Conservation (phyloP, 2,888 invertebrate genomes). For the Tortricodes alternella region DNA sequence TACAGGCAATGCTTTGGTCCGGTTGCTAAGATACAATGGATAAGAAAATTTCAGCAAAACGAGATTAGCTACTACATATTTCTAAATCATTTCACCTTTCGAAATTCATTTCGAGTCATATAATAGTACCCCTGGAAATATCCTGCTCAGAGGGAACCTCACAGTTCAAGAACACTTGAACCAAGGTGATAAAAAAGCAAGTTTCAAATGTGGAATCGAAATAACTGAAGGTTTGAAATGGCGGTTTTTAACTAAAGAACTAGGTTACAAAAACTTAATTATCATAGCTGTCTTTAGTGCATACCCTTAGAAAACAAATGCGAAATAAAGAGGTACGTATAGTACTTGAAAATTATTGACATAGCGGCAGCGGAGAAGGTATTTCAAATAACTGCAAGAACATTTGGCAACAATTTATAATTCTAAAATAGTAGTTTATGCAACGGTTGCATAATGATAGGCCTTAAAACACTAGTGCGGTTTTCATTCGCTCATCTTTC, state of each 20-base stretch:
- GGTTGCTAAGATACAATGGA: too few relatives aligned
- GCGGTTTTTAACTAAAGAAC: neutral
- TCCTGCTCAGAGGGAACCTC: neutral
- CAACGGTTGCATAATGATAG: too few relatives aligned
- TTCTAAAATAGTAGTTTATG: too few relatives aligned
- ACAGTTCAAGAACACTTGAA: neutral
- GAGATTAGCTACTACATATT: neutral
- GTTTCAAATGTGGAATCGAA: neutral
- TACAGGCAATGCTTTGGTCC: too few relatives aligned
- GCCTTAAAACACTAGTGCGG: too few relatives aligned
- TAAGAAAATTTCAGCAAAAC: too few relatives aligned
- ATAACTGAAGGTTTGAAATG: conserved; percentile 3
- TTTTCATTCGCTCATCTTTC: too few relatives aligned
- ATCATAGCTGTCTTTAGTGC: neutral
- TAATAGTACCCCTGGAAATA: neutral
- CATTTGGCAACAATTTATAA: conserved; percentile 4
- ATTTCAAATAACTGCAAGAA: neutral
- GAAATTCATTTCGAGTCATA: neutral
- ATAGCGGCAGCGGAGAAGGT: neutral
- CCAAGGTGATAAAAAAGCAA: neutral
- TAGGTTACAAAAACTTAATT: neutral
- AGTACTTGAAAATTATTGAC: neutral
- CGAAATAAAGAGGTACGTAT: neutral
- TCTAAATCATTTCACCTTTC: neutral
- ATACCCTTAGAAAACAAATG: neutral